phyloP scores from a whole-genome alignment of 2,797 vertebrate genomes.

The Tenualosa thibaudeaui region DNA sequence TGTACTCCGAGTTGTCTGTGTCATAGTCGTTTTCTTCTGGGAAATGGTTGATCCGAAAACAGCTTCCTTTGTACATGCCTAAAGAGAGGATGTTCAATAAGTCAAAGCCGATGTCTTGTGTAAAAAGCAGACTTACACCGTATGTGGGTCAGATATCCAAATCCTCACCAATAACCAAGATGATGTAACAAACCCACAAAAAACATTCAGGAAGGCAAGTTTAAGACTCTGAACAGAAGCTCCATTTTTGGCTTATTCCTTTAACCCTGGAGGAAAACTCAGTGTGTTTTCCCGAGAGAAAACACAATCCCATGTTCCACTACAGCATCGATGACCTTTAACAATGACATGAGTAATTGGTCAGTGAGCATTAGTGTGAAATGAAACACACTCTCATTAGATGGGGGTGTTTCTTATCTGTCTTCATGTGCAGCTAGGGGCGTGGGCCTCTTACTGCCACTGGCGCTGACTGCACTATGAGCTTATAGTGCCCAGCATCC shows the following conservation, averaged over 20 bases:
- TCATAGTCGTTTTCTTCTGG: slow-evolving; percentile 97
- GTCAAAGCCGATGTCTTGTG: not conserved
- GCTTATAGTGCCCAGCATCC: not conserved
- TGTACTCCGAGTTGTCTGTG: slow-evolving; percentile 96
- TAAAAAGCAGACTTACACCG: not conserved
- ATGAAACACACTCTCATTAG: not conserved
- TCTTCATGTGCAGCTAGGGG: not conserved
- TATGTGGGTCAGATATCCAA: not conserved
- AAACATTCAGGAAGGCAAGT: not conserved
- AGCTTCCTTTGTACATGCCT: slow-evolving; percentile 94
- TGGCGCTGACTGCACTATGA: not conserved
- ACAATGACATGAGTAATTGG: not conserved
- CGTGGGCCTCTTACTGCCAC: not conserved
- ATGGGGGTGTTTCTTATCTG: not conserved
- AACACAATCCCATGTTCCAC: not conserved
- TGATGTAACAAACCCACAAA: not conserved
- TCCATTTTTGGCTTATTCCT: not conserved
- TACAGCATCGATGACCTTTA: not conserved
- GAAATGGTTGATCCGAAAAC: slow-evolving; percentile 97
- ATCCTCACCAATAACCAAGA: not conserved
- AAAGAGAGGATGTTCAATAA: slow-evolving; percentile 43
- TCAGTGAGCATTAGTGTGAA: slow-evolving; percentile 11
- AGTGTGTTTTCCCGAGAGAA: not conserved
- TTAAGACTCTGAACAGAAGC: not conserved
- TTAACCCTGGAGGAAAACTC: not conserved